phyloP scores from a whole-genome alignment of 2,797 vertebrate genomes.

The Acrossocheilus wenchowensis region DNA sequence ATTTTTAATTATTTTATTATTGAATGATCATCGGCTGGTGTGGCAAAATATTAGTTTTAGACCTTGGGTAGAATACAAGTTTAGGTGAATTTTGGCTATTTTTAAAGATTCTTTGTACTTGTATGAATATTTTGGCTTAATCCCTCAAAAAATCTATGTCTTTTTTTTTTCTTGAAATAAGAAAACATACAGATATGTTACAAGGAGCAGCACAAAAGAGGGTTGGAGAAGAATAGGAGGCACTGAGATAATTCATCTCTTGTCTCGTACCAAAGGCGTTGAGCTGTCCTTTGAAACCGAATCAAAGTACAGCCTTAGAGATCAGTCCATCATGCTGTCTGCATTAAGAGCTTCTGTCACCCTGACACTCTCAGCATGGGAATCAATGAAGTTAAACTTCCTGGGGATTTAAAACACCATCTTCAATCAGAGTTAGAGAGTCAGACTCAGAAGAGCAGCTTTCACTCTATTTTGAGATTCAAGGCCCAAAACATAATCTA shows the following conservation, averaged over 20 bases:
- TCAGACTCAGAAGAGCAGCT: constrained; percentile 6
- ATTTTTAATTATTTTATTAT: background rate
- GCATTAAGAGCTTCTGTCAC: constrained; percentile 47
- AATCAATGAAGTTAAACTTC: constrained; percentile 34
- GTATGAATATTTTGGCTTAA: background rate
- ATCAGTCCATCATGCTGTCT: constrained; percentile 46
- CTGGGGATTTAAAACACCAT: constrained; percentile 43
- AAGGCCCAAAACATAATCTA: background rate
- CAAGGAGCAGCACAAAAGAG: background rate
- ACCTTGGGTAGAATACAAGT: background rate
- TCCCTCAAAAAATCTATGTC: background rate
- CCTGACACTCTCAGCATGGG: constrained; percentile 32
- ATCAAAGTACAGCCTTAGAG: constrained; percentile 48
- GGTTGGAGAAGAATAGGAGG: background rate
- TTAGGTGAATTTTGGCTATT: background rate
- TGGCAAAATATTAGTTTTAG: too few species aligned
- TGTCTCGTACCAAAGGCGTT: constrained; percentile 19
- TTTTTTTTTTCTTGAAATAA: background rate
- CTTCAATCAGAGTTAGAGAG: background rate
- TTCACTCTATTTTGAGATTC: background rate
- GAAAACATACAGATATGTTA: background rate
- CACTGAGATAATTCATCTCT: constrained; percentile 33
- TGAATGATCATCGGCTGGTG: too few species aligned
- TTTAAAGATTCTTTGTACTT: background rate
- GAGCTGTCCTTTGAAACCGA: constrained; percentile 39